Evolutionary conservation across 2,797 vertebrate species (phyloP), one percentile per base, ranked within the genome.

Genomic region (Helostoma temminkii): DNA sequence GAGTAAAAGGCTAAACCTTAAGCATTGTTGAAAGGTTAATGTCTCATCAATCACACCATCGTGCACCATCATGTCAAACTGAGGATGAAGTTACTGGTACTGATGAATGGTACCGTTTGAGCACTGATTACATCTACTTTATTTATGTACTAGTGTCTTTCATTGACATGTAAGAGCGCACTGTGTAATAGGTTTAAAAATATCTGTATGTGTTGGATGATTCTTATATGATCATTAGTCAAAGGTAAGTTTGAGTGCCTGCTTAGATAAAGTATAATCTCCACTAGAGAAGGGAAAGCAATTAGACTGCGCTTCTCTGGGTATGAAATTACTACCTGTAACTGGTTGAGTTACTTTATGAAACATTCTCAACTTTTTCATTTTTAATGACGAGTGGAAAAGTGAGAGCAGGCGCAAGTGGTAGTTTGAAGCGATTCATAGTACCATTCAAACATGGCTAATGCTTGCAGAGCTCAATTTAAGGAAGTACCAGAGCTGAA

Each of bases 381-480:
- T 56, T 78, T 71, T 65, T 66, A 78, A 72, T 60, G 22, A 52
- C 0, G 0, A 61, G 49, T 3, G 16, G 30, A 61, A 57, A 60
- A 57, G 36, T 46, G 53, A 66, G 53, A 59, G 47, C 46, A 18
- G 66, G 49, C 21, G 28, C 47, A 19, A 66, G 53, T 25, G 24
- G 48, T 37, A n/a, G 66, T 76, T 80, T 71, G 47, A 74, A 48
- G 34, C 14, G 47, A 60, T 80, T 69, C 26, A 36, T 56, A 84
- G 70, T 68, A 46, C 69, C 60, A 66, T 74, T 80, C 71, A 74
- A 82, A 88, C 71, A 59, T 0, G 16, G 45, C 45, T 78, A 68
- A 79, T 59, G 72, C 69, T 64, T 0, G 10, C 55, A 30, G 65
- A 69, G 78, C 75, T 90, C 72, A 74, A 70, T 79, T 81, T 80